Conservation (phyloP, 2,797 vertebrate species). For the Helostoma temminkii region DNA sequence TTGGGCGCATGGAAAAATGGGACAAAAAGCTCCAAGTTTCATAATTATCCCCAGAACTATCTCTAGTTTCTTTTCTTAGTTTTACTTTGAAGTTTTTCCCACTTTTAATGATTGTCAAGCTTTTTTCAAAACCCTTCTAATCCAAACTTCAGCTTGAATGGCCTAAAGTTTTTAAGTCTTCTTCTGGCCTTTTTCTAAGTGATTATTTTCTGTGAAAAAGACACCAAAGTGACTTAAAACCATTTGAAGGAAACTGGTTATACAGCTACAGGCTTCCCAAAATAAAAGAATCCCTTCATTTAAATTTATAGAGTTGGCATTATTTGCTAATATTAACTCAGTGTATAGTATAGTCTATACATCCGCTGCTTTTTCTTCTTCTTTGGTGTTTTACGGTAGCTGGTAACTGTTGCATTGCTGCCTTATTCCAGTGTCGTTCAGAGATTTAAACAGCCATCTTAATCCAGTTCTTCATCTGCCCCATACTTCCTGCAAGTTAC, state of each 20-base stretch:
- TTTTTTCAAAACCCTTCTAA: constrained; percentile 50
- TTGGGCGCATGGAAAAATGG: constrained; percentile 48
- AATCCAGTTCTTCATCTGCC: too few species aligned
- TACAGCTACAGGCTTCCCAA: too few species aligned
- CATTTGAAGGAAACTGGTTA: constrained; percentile 51
- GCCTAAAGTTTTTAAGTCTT: constrained; percentile 69
- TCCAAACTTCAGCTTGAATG: constrained; percentile 50
- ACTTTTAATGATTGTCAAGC: constrained; percentile 68
- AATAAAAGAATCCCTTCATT: too few species aligned
- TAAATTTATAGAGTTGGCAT: too few species aligned
- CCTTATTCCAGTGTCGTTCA: too few species aligned
- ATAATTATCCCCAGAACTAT: constrained; percentile 73
- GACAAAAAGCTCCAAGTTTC: constrained; percentile 66
- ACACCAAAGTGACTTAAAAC: constrained; percentile 72
- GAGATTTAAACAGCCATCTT: too few species aligned
- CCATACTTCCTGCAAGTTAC: too few species aligned
- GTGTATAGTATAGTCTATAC: too few species aligned
- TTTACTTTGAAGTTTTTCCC: constrained; percentile 72
- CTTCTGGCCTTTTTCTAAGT: constrained; percentile 51
- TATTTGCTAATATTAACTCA: too few species aligned
- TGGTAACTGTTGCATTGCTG: too few species aligned
- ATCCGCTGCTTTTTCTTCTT: too few species aligned
- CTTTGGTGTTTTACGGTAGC: too few species aligned
- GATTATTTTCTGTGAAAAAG: constrained; percentile 70
- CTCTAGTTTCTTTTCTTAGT: constrained; percentile 44